Percentiles rank a stretch among this genome's conserved stretches.
phyloP scores from a whole-genome alignment of 2,113 vertebrate genomes.

The Antigone vipio region DNA sequence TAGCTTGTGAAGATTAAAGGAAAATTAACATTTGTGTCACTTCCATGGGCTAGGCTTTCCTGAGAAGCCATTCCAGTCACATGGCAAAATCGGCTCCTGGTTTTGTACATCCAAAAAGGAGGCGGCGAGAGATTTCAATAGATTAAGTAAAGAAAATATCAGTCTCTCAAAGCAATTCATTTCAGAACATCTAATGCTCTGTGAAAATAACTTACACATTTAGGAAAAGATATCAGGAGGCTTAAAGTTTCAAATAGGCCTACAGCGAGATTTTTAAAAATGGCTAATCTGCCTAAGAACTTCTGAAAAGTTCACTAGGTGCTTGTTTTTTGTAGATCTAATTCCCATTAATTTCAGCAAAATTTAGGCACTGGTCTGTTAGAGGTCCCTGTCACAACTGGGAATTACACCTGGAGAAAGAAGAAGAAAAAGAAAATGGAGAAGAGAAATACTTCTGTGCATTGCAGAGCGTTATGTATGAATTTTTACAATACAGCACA shows the following conservation, averaged over 20 bases:
- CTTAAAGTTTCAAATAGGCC: background rate
- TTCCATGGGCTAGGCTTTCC: background rate
- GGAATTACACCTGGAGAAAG: background rate
- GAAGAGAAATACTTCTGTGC: background rate
- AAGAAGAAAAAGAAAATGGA: background rate
- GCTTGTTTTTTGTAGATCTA: background rate
- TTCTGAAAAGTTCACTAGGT: background rate
- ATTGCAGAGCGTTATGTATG: background rate
- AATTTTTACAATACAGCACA: background rate
- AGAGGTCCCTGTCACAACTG: background rate
- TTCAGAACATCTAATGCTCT: background rate
- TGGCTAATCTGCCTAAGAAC: background rate
- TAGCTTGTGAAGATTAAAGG: conserved; percentile 14
- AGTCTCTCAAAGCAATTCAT: background rate
- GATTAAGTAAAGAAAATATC: background rate
- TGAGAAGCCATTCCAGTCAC: background rate
- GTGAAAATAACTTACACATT: background rate
- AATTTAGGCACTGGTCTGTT: background rate
- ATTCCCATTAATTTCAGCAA: background rate
- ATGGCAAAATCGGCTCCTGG: background rate
- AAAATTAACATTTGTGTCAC: background rate
- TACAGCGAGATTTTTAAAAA: background rate
- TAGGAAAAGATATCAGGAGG: background rate
- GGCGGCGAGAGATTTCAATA: background rate
- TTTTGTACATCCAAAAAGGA: background rate